These are phyloP conservation scores for Philotrypesis tridentata DNA, from an alignment of 1,140 invertebrate species.

Conservation along the genomic window DNA sequence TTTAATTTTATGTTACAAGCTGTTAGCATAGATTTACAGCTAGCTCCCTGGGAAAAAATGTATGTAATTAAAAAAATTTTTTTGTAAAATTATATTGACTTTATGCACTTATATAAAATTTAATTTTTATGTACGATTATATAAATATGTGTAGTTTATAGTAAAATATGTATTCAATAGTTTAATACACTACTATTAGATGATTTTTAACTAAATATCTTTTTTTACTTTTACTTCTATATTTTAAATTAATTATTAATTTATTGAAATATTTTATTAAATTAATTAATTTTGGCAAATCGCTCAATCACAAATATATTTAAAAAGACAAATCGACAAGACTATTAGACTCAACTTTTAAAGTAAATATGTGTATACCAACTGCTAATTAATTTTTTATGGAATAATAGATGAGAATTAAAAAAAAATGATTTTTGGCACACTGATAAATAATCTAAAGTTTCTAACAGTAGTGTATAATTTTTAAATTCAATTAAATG, in stretches of 20 bases:
- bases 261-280: too few species aligned
- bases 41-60: constrained; percentile 22
- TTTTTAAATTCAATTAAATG: neutral
- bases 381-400: neutral
- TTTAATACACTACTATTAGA: constrained; percentile 41
- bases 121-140: constrained; percentile 12
- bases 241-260: neutral
- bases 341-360: too few species aligned
- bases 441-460: constrained; percentile 6
- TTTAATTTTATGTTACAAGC: constrained; percentile 36
- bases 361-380: too few species aligned
- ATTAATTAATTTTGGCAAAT: too few species aligned
- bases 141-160: constrained; percentile 15
- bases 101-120: constrained; percentile 24
- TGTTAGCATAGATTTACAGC: constrained; percentile 19
- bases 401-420: neutral
- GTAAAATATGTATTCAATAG: constrained; percentile 11
- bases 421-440: constrained; percentile 39
- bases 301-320: too few species aligned
- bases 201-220: neutral
- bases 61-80: constrained; percentile 17
- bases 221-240: neutral
- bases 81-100: constrained; percentile 7
- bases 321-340: too few species aligned
- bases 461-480: constrained; percentile 32